Percentiles rank a stretch among this genome's conserved stretches.
Conservation (phyloP, 1,140 invertebrate species). For the Maniola jurtina region DNA sequence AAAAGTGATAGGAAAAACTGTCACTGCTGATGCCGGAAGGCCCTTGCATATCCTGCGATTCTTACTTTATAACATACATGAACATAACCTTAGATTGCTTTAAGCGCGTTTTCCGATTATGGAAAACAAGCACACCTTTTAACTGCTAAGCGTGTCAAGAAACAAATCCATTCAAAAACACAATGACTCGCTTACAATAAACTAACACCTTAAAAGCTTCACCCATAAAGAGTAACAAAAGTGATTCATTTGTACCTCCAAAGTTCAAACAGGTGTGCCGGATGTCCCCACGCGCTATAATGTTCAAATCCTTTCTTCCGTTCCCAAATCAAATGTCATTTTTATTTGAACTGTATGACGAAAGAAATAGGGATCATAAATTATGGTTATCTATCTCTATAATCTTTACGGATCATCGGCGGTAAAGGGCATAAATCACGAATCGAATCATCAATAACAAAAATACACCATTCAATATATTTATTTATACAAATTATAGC, state of each 20-base stretch:
- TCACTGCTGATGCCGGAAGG: too few species aligned
- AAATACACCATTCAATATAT: too few species aligned
- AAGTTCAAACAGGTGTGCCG: slow-evolving; percentile 34
- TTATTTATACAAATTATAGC: too few species aligned
- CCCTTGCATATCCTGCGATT: too few species aligned
- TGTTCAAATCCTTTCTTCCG: slow-evolving; percentile 27
- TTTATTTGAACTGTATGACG: not conserved
- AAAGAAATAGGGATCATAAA: slow-evolving; percentile 2
- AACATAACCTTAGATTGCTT: not conserved
- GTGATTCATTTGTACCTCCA: slow-evolving; percentile 24
- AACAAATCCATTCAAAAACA: slow-evolving; percentile 14
- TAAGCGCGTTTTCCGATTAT: not conserved
- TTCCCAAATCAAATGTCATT: slow-evolving; percentile 1
- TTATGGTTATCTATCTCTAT: not conserved
- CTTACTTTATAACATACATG: too few species aligned
- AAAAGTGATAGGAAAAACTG: too few species aligned
- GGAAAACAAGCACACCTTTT: not conserved
- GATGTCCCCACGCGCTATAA: slow-evolving; percentile 26
- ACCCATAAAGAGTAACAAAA: slow-evolving; percentile 23
- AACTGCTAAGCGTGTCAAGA: slow-evolving; percentile 18
- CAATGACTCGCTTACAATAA: slow-evolving; percentile 26
- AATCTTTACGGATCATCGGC: too few species aligned
- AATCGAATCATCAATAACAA: too few species aligned
- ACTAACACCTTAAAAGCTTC: slow-evolving; percentile 26
- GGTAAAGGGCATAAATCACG: too few species aligned